Evolutionary conservation across 2,113 vertebrate genomes (phyloP).

Genomic region (mouse (Mus musculus)): DNA sequence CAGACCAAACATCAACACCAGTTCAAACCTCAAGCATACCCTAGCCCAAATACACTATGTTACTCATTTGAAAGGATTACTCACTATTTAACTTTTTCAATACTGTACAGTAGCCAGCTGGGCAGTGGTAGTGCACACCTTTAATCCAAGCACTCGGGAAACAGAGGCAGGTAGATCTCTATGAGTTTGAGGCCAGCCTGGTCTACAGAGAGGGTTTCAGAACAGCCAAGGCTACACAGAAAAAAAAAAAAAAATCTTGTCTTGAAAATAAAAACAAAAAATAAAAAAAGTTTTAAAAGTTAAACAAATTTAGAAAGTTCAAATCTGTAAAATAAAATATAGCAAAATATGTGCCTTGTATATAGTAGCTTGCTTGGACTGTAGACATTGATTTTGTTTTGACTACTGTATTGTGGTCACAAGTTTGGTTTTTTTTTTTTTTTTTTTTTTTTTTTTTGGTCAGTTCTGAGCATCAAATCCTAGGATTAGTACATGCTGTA

Average conservation of each 20-base stretch:
- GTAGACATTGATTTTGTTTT: conserved; percentile 21
- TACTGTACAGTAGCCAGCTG: not conserved
- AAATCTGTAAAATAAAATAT: conserved; percentile 24
- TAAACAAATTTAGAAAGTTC: not conserved
- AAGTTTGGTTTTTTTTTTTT: not conserved
- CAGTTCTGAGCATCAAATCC: not conserved
- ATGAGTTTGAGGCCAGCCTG: not conserved
- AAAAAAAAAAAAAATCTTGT: not conserved
- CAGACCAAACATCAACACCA: not conserved
- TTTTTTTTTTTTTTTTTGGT: not conserved
- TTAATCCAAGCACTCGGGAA: not conserved
- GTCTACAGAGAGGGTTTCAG: not conserved
- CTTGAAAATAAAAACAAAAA: not conserved
- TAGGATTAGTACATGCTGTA: not conserved
- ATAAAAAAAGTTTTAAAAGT: not conserved
- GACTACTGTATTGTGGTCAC: not conserved
- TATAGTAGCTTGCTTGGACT: not conserved
- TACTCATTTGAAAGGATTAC: not conserved
- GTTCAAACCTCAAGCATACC: conserved; percentile 14
- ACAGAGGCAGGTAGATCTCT: not conserved
- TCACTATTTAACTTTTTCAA: conserved; percentile 2
- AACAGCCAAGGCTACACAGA: not conserved
- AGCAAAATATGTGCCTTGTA: conserved; percentile 29
- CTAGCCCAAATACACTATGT: not conserved
- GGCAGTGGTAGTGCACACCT: not conserved